Evolutionary conservation across 1,140 invertebrate genomes (phyloP).

Genomic region (Plodia interpunctella): DNA sequence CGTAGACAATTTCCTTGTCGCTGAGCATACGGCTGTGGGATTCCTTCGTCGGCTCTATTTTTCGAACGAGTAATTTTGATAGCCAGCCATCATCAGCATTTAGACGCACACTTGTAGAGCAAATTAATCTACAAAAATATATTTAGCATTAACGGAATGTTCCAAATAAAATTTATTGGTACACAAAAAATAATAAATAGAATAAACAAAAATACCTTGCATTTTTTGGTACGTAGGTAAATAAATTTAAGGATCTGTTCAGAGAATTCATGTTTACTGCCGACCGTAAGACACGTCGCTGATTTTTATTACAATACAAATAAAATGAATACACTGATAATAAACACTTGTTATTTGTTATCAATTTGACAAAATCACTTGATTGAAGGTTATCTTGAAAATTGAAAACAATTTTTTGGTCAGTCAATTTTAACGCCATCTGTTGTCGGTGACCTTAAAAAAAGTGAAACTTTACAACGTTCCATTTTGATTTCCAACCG

Average conservation of each 20-base stretch:
- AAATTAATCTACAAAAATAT: conserved; percentile 60
- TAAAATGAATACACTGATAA: conserved; percentile 19
- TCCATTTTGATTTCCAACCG: too few species aligned
- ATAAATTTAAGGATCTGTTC: conserved; percentile 51
- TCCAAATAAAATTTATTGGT: conserved; percentile 33
- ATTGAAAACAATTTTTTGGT: conserved; percentile 39
- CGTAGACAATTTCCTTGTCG: conserved; percentile 96
- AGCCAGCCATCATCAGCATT: conserved; percentile 89
- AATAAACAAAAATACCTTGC: conserved; percentile 42
- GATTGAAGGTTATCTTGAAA: conserved; percentile 74
- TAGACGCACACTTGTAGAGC: conserved; percentile 67
- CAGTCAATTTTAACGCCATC: conserved; percentile 49
- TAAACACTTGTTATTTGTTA: conserved; percentile 43
- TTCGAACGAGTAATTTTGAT: conserved; percentile 91
- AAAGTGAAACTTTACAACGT: too few species aligned
- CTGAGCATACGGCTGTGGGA: conserved; percentile 96
- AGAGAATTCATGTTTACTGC: conserved; percentile 51
- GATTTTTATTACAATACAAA: conserved; percentile 21
- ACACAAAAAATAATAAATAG: conserved; percentile 14
- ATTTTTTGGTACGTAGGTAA: conserved; percentile 54
- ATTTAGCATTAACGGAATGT: conserved; percentile 25
- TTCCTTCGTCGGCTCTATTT: conserved; percentile 95
- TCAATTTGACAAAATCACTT: conserved; percentile 72
- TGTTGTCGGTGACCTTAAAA: conserved; percentile 39
- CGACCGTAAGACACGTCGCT: conserved; percentile 13